Conservation (phyloP, 2,888 invertebrate species). For the Eristalis intricaria region DNA sequence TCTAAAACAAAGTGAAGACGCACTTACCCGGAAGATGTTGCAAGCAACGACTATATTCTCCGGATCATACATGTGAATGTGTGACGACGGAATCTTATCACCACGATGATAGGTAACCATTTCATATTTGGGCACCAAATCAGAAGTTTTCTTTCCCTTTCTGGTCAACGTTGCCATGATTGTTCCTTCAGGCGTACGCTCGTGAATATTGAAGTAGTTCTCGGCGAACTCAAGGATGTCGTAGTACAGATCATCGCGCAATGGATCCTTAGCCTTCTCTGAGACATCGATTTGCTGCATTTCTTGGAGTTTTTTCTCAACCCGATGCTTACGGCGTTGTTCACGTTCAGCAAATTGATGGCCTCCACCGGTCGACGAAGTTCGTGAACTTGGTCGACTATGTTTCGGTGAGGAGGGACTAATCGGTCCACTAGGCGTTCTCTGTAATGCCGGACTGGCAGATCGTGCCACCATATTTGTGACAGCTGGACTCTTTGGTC, state of each 20-base stretch:
- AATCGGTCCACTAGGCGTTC: constrained; percentile 74
- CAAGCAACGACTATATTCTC: constrained; percentile 95
- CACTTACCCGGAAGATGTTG: constrained; percentile 91
- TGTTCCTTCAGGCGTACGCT: constrained; percentile 92
- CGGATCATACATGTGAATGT: constrained; percentile 96
- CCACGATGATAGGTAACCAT: constrained; percentile 95
- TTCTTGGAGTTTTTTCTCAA: constrained; percentile 92
- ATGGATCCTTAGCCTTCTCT: constrained; percentile 79
- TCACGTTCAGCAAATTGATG: constrained; percentile 85
- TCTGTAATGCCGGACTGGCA: constrained; percentile 74
- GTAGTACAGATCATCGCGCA: constrained; percentile 85
- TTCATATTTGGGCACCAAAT: constrained; percentile 93
- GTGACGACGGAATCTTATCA: constrained; percentile 94
- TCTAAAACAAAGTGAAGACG: neutral
- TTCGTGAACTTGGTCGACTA: constrained; percentile 82
- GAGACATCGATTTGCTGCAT: constrained; percentile 84
- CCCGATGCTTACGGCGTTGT: constrained; percentile 90
- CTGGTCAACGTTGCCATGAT: constrained; percentile 93
- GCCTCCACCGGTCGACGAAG: constrained; percentile 81
- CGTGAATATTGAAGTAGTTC: constrained; percentile 94
- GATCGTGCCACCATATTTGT: constrained; percentile 77
- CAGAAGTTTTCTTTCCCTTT: constrained; percentile 88
- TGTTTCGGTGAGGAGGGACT: constrained; percentile 82
- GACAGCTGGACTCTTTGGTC: constrained; percentile 80
- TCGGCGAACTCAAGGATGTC: constrained; percentile 97